Base-by-base conservation (phyloP, 2,888 invertebrate genomes). In the Agriopis aurantiaria region DNA sequence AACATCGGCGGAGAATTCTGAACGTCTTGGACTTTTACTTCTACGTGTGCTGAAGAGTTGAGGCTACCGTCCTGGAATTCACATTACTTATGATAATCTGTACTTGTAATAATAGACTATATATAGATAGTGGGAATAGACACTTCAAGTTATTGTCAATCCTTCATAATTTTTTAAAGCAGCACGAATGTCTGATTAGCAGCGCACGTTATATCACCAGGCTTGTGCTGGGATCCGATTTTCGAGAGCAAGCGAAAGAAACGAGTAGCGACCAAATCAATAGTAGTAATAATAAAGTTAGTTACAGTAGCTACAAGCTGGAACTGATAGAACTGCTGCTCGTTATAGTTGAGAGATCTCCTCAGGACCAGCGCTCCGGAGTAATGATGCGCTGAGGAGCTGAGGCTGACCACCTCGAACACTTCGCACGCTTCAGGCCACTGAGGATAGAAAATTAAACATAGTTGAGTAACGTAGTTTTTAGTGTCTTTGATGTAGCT, bases 1-100 rank as follows among this genome's bases (percentile, higher is more conserved):
- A 98, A 98, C 65, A 97, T 95, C 0, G 98, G 98, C 0, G 98
- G 97, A 0, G 96, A 97, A 87, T 98, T 98, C 92, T 98, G 98
- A 0, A 98, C 96, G 84, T 98, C 98, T 71, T 96, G 95, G 0
- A 98, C 97, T 75, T 96, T 96, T 41, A 98, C 96, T 81, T 97
- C 96, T 12, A 98, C 96, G 60, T 95, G 96, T 0, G 97, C 96
- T 11, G 96, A 96, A 0, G 96, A 96, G 79, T 96, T 96, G 78
- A 97, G 96, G 11, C 95, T 95, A 0, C 98, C 98, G 85, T 98
- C 98, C 97, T 98, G 81, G 0, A 76, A 68, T 51, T 57, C 17
- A n/a, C 8, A 14, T 49, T 51, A 59, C 5, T 33, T 33, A 33
- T 33, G 33, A 33, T 33, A 33, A 33, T 33, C 33, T 33, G 33